Conservation (phyloP, 2,797 vertebrate genomes). For the Onychomys torridus region DNA sequence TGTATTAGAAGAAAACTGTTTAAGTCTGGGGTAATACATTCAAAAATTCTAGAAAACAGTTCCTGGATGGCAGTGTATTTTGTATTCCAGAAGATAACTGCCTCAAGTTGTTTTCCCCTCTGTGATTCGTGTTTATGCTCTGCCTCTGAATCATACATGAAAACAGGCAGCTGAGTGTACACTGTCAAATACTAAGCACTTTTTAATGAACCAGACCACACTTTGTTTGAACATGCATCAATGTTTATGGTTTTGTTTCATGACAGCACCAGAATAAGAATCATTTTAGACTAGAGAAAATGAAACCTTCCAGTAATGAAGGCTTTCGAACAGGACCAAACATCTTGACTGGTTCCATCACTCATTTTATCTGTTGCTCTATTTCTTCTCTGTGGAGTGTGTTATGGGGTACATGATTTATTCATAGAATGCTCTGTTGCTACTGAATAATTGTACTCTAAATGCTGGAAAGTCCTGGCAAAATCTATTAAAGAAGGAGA, state of each 20-base stretch:
- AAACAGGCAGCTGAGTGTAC: constrained; percentile 62
- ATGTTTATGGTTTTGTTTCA: constrained; percentile 77
- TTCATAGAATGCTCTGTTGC: constrained; percentile 83
- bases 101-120: constrained; percentile 48
- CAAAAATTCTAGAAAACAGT: constrained; percentile 34
- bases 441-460: constrained; percentile 77
- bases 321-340: constrained; percentile 81
- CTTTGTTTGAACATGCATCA: constrained; percentile 64
- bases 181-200: constrained; percentile 62
- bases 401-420: constrained; percentile 86
- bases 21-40: not conserved
- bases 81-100: constrained; percentile 56
- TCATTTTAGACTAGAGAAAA: constrained; percentile 79
- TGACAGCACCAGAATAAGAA: constrained; percentile 54
- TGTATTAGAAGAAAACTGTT: not conserved
- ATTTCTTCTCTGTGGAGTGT: constrained; percentile 78
- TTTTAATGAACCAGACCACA: constrained; percentile 58
- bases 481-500: constrained; percentile 80
- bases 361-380: constrained; percentile 80
- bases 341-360: constrained; percentile 77
- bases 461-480: constrained; percentile 81
- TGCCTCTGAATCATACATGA: constrained; percentile 66
- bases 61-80: constrained; percentile 70
- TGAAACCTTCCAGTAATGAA: constrained; percentile 84
- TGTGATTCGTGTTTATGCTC: constrained; percentile 65